Evolutionary conservation across 2,113 vertebrate species (phyloP), one percentile per base, ranked within the genome.

Genomic region (Cranoglanis bouderius): DNA sequence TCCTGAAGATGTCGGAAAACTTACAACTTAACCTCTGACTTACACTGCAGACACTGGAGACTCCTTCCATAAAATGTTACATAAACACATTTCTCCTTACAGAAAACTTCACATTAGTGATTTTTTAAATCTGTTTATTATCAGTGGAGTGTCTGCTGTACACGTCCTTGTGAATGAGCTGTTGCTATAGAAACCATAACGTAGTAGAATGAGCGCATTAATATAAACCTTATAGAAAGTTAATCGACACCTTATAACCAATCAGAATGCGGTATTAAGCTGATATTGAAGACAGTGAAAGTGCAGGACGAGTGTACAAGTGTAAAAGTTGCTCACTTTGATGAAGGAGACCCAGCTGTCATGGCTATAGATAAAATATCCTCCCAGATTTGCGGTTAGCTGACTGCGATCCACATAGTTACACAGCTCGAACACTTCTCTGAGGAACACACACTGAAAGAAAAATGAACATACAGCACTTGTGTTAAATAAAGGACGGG

Each of bases 401-500:
- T 96, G 96, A 87, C 96, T 96, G 46, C 93, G 85, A 77, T 96
- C 96, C 3, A 96, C 94, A 90, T 94, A 93, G 92, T 94, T 96
- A 16, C 91, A 94, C 19, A 96, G 92, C 67, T 96, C 95, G 3
- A 92, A 90, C 49, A 94, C 88, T 51, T 95, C 95, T 83, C 94
- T 96, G 46, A 96, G 87, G 0, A 96, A 87, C 21, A 96, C 89
- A n/a, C 92, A 93, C 96, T 96, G 91, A 46, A n/a, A 29, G 2
- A 38, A 4, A 38, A 14, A 32, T 12, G 29, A 26, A 24, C 70
- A 74, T 9, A 0, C 32, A 72, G 9, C 9, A 6, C 2, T 43
- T 43, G 43, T 43, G 43, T 43, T 43, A 43, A 43, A 43, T 43
- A 43, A 3, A 43, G 43, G 43, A 43, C 43, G 43, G 43, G 43